phyloP scores from a whole-genome alignment of 1,140 invertebrate genomes.

The Neuroterus valhalla region DNA sequence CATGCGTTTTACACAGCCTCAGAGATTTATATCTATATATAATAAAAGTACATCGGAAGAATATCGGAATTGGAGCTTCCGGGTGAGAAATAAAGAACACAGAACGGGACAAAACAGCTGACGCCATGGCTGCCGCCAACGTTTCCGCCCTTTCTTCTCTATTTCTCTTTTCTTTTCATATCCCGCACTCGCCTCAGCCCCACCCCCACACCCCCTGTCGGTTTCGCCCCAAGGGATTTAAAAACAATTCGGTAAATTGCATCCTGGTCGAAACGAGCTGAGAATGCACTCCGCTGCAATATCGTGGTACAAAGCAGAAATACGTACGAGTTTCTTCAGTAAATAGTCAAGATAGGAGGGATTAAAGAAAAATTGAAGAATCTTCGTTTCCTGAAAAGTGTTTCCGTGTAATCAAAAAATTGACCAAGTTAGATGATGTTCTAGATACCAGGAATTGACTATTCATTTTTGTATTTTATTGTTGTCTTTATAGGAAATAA shows the following conservation, averaged over 20 bases:
- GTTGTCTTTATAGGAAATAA: too few species aligned
- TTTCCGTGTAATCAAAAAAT: not conserved
- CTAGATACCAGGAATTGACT: too few species aligned
- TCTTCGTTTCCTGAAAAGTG: constrained; percentile 5
- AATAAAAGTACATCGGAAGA: constrained; percentile 51
- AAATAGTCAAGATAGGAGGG: constrained; percentile 26
- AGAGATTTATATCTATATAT: not conserved
- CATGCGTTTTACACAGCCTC: not conserved
- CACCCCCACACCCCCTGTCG: constrained; percentile 39
- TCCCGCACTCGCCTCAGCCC: constrained; percentile 36
- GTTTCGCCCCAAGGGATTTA: constrained; percentile 67
- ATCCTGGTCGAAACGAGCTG: constrained; percentile 60
- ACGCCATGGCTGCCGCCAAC: constrained; percentile 67
- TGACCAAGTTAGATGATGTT: not conserved
- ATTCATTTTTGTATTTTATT: too few species aligned
- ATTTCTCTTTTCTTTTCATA: constrained; percentile 39
- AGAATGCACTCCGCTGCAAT: constrained; percentile 55
- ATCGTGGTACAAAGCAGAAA: constrained; percentile 41
- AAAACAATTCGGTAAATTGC: constrained; percentile 72
- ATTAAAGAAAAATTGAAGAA: constrained; percentile 7
- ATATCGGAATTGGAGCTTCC: constrained; percentile 63
- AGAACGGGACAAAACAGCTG: constrained; percentile 69
- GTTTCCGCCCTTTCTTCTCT: constrained; percentile 55
- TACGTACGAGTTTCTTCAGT: constrained; percentile 25
- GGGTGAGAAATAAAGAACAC: constrained; percentile 67